Base-by-base conservation (phyloP, 2,113 vertebrate species). In the Leptodactylus fuscus region DNA sequence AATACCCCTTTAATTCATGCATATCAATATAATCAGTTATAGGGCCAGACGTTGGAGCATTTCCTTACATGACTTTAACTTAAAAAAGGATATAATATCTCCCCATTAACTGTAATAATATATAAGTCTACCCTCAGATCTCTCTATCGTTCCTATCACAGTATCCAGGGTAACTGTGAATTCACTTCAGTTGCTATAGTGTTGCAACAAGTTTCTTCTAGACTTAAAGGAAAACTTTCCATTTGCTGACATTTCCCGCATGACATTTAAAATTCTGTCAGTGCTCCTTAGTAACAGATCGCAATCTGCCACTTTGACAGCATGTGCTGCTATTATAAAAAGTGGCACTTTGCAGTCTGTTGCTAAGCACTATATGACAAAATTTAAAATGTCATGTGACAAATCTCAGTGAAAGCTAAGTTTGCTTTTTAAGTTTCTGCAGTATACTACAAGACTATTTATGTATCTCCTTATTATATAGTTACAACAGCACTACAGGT, bases 201-300 rank as follows among this genome's bases (percentile, higher is more conserved):
- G 3, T 69, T 69, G 65, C 65, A 69, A 69, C 32, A 69, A 69
- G 65, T 69, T 69, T 69, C 18, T 69, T 69, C 8, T 1, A 38
- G 18, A 38, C 16, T 22, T 36, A 69, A 69, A 69, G 34, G 65
- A 69, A 67, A 67, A 67, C 13, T 32, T 69, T 38, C 34, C 2
- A 38, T 11, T 69, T 20, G 65, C 34, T 69, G 32, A 69, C 34
- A 69, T 69, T 69, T 34, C 29, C 65, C 16, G 7, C 32, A 69
- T 69, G 60, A 65, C 60, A 65, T 67, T 67, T 67, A 67, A 32
- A 69, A 69, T 69, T 69, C 32, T 69, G 65, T 38, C 32, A 69
- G 65, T 22, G 32, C 62, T 67, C 62, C 62, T 34, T 34, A 67
- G 27, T 34, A 67, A 67, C 29, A 67, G 62, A 67, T 67, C 29